These are phyloP conservation scores for Sarcophaga peregrina DNA, from an alignment of 1,140 invertebrate species.

Conservation along the genomic window DNA sequence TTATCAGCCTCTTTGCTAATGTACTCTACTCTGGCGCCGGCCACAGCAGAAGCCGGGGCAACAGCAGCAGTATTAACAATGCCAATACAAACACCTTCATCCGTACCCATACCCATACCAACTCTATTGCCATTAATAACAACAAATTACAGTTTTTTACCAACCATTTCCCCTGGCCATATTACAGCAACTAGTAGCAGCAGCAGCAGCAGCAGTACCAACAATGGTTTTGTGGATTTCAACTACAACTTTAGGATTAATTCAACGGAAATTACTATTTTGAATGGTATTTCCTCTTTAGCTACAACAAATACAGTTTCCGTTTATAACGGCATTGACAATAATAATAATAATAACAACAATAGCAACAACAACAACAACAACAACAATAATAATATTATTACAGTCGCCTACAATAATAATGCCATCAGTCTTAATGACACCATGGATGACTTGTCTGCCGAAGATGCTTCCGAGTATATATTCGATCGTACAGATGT, in stretches of 20 bases:
- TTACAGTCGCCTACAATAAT: neutral
- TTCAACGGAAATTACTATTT: constrained; percentile 33
- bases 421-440: constrained; percentile 40
- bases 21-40: neutral
- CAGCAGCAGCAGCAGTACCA: neutral
- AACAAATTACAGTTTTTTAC: neutral
- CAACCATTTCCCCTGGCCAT: neutral
- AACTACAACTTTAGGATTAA: neutral
- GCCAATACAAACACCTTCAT: neutral
- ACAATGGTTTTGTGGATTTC: neutral
- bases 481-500: constrained; percentile 72
- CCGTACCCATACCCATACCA: neutral
- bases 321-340: neutral
- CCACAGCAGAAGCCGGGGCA: neutral
- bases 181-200: neutral
- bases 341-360: neutral
- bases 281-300: constrained; percentile 25
- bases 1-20: neutral
- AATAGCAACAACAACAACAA: neutral
- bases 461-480: constrained; percentile 65
- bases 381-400: neutral
- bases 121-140: neutral
- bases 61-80: neutral
- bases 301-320: neutral
- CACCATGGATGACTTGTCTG: constrained; percentile 27